Evolutionary conservation across 2,113 vertebrate species (phyloP).

Genomic region (Dicentrarchus labrax): DNA sequence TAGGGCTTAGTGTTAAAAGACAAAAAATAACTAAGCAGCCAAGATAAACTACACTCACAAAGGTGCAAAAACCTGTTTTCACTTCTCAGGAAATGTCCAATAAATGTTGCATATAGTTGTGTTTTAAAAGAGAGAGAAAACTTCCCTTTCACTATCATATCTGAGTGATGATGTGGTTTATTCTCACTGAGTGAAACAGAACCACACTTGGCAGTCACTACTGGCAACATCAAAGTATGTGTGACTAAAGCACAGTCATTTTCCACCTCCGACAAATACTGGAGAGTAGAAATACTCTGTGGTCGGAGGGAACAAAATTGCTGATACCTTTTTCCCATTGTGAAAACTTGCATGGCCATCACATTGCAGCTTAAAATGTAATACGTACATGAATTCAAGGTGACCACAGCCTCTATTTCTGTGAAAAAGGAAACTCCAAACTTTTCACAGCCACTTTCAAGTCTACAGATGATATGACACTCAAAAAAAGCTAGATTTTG

Average conservation of each 20-base stretch:
- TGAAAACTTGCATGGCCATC: slow-evolving; percentile 21
- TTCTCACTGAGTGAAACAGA: slow-evolving; percentile 23
- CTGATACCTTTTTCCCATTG: slow-evolving; percentile 21
- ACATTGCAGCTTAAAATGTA: slow-evolving; percentile 28
- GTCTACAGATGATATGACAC: not conserved
- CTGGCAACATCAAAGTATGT: slow-evolving; percentile 27
- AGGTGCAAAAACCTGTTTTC: not conserved
- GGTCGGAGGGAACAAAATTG: slow-evolving; percentile 41
- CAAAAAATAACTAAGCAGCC: not conserved
- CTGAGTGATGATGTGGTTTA: slow-evolving; percentile 19
- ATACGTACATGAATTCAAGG: slow-evolving; percentile 19
- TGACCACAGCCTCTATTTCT: slow-evolving; percentile 28
- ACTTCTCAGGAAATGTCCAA: not conserved
- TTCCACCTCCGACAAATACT: slow-evolving; percentile 10
- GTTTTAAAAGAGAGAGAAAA: not conserved
- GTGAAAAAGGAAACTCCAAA: not conserved
- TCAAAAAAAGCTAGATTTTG: not conserved
- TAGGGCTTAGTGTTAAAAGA: not conserved
- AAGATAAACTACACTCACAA: not conserved
- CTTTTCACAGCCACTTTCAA: not conserved
- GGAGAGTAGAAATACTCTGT: slow-evolving; percentile 16
- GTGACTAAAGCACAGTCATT: slow-evolving; percentile 25
- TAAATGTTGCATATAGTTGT: not conserved
- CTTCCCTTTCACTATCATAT: slow-evolving; percentile 7
- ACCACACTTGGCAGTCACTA: not conserved